phyloP scores from a whole-genome alignment of 2,888 invertebrate genomes.

The Frankliniella fusca region DNA sequence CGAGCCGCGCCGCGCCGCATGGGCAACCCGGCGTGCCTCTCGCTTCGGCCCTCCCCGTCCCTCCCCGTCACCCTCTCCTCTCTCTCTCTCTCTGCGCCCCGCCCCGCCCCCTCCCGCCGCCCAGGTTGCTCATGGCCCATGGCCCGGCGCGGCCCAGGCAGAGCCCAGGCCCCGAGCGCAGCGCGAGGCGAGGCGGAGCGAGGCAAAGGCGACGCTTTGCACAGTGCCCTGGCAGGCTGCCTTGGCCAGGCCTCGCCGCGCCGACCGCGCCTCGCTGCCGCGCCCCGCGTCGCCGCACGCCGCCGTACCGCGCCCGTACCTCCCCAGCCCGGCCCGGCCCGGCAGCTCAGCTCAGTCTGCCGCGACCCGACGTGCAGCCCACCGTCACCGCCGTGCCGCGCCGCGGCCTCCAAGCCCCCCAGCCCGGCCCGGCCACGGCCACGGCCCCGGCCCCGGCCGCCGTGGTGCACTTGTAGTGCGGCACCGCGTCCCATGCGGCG shows the following conservation, averaged over 20 bases:
- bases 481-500: constrained; percentile 1
- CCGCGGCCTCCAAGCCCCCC: background rate
- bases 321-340: background rate
- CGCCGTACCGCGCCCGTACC: background rate
- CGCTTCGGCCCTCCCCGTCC: background rate
- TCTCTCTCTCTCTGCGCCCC: background rate
- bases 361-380: background rate
- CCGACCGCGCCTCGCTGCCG: background rate
- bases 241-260: constrained; percentile 1
- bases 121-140: background rate
- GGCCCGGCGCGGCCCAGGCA: background rate
- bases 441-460: background rate
- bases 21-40: background rate
- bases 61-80: background rate
- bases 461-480: background rate
- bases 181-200: background rate
- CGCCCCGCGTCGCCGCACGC: background rate
- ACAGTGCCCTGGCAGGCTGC: background rate
- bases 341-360: background rate
- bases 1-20: background rate
- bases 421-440: background rate
- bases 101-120: background rate
- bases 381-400: background rate
- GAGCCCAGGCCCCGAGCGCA: background rate
- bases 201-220: background rate